Conservation (phyloP, 2,797 vertebrate genomes). For the Silurus lanzhouensis region DNA sequence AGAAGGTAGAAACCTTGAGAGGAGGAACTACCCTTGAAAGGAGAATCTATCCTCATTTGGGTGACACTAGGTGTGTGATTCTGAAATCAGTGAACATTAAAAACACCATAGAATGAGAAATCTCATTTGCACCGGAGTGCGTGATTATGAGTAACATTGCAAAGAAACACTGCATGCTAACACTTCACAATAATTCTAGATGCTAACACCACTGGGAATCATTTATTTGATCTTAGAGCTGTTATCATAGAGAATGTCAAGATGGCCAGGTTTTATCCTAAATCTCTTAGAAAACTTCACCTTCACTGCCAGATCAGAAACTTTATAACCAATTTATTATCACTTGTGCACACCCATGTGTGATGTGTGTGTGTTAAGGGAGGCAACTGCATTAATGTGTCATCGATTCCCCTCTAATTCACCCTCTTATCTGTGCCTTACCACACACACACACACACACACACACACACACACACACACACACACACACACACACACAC, state of each 20-base stretch:
- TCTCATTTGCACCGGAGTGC: too few relatives aligned
- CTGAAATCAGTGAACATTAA: too few relatives aligned
- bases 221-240: neutral
- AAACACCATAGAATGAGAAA: too few relatives aligned
- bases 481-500: conserved; percentile 37
- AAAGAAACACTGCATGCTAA: too few relatives aligned
- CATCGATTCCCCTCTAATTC: neutral
- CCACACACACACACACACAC: conserved; percentile 1
- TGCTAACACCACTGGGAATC: neutral
- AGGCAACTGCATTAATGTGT: conserved; percentile 6
- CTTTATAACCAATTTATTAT: neutral
- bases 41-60: too few relatives aligned
- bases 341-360: neutral
- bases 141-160: too few relatives aligned
- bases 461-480: conserved; percentile 5
- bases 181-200: neutral
- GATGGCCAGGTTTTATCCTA: neutral
- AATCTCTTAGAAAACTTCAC: neutral
- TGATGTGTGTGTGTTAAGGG: neutral
- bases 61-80: too few relatives aligned
- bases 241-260: neutral
- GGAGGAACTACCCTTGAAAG: too few relatives aligned
- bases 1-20: too few relatives aligned
- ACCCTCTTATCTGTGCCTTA: neutral
- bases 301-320: neutral